Evolutionary conservation across 2,797 vertebrate species (phyloP).

Genomic region (Rhynchonycteris naso): DNA sequence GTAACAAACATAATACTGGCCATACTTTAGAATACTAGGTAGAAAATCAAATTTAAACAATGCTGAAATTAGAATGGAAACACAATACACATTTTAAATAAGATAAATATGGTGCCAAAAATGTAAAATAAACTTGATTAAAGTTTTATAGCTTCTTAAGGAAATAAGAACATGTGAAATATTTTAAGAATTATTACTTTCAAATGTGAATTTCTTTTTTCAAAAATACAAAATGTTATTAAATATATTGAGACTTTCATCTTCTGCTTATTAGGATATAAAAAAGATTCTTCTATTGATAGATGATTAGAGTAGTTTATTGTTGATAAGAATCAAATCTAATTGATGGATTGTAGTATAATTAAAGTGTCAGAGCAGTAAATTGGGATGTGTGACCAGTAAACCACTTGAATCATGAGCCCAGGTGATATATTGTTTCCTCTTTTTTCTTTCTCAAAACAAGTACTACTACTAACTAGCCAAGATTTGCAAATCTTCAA

Average conservation of each 20-base stretch:
- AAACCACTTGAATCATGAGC: slow-evolving; percentile 62
- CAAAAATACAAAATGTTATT: slow-evolving; percentile 21
- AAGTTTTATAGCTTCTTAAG: neutral
- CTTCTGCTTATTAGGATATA: slow-evolving; percentile 68
- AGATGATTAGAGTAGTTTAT: slow-evolving; percentile 49
- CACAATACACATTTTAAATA: neutral
- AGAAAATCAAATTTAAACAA: slow-evolving; percentile 33
- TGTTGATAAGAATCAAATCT: slow-evolving; percentile 61
- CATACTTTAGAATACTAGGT: neutral
- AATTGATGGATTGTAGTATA: slow-evolving; percentile 56
- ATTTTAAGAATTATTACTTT: slow-evolving; percentile 55
- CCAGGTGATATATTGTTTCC: slow-evolving; percentile 60
- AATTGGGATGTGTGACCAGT: slow-evolving; percentile 74
- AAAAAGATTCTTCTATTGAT: slow-evolving; percentile 61
- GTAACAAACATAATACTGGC: neutral
- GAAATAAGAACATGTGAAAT: slow-evolving; percentile 21
- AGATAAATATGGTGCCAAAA: neutral
- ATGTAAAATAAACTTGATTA: slow-evolving; percentile 37
- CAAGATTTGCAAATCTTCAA: slow-evolving; percentile 79
- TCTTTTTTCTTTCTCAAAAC: slow-evolving; percentile 67
- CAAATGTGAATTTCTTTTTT: slow-evolving; percentile 31
- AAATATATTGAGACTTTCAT: slow-evolving; percentile 64
- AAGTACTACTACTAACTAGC: slow-evolving; percentile 63
- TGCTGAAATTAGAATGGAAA: neutral
- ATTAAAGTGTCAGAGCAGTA: slow-evolving; percentile 82